phyloP scores from a whole-genome alignment of 1,140 invertebrate genomes.

The Andricus grossulariae region DNA sequence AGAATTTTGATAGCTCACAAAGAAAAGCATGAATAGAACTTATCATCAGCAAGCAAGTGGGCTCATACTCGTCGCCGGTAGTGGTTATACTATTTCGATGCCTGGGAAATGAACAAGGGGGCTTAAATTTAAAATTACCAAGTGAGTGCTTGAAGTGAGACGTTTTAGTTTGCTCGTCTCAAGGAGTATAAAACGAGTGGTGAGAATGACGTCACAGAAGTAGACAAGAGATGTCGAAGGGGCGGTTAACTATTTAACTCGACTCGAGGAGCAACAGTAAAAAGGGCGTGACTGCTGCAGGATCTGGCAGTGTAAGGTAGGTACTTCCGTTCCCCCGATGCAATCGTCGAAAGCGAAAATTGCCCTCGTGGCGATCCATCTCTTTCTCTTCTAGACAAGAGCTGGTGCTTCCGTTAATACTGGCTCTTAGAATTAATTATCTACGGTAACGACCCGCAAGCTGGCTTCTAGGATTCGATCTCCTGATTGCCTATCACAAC shows the following conservation, averaged over 20 bases:
- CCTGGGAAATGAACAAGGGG: no score
- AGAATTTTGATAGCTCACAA: no score
- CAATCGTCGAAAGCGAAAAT: slow-evolving; percentile 30
- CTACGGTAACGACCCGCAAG: background rate
- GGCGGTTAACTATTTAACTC: slow-evolving; percentile 22
- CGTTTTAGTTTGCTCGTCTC: slow-evolving; percentile 13
- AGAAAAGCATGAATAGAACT: no score
- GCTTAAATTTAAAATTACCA: background rate
- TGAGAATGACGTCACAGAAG: background rate
- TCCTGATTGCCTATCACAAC: background rate
- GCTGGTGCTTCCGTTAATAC: background rate
- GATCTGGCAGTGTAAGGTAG: background rate
- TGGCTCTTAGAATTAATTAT: slow-evolving; percentile 26
- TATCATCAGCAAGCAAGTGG: no score
- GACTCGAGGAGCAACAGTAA: slow-evolving; percentile 24
- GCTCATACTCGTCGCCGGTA: no score
- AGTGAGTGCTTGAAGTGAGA: slow-evolving; percentile 12
- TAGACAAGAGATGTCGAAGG: slow-evolving; percentile 2
- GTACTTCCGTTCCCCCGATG: slow-evolving; percentile 17
- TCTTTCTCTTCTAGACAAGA: slow-evolving; percentile 4
- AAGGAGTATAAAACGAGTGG: slow-evolving; percentile 12
- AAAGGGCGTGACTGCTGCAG: background rate
- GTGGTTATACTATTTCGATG: no score
- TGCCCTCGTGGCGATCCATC: slow-evolving; percentile 13
- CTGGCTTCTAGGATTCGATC: background rate